Conservation (phyloP, 2,888 invertebrate genomes). For the Eristalis arbustorum region DNA sequence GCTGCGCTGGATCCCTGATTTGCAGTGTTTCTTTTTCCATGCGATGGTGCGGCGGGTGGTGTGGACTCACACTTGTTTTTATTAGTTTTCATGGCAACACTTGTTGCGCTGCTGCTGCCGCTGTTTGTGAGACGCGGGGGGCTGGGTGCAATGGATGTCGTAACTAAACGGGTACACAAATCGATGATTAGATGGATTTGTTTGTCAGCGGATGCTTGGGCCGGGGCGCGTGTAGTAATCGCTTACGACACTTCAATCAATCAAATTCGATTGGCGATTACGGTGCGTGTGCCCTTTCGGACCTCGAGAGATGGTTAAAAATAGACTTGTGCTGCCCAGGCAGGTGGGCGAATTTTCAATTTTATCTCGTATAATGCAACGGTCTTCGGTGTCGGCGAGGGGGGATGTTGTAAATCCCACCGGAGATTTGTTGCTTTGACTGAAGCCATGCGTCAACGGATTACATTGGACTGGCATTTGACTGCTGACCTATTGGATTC, state of each 20-base stretch:
- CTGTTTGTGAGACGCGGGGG: conserved; percentile 4
- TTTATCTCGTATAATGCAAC: neutral
- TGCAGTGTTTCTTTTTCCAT: conserved; percentile 15
- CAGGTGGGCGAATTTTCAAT: neutral
- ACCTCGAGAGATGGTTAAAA: neutral
- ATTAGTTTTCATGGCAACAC: conserved; percentile 57
- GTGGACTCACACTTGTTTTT: conserved; percentile 29
- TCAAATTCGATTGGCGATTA: neutral
- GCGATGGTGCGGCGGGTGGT: neutral
- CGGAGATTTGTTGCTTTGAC: neutral
- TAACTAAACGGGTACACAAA: neutral
- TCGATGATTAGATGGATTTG: neutral
- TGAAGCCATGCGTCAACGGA: neutral
- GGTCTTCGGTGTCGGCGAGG: neutral
- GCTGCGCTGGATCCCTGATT: conserved; percentile 32
- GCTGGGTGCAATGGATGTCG: neutral
- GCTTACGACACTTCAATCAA: neutral
- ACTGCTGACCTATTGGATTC: neutral
- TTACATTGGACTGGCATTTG: neutral
- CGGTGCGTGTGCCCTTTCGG: neutral
- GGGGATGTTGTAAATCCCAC: neutral
- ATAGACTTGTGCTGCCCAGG: neutral
- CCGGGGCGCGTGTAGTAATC: neutral
- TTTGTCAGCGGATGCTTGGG: neutral
- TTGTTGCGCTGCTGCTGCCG: conserved; percentile 57